phyloP scores from a whole-genome alignment of 2,797 vertebrate species.

The Catamblyrhynchus diadema region DNA sequence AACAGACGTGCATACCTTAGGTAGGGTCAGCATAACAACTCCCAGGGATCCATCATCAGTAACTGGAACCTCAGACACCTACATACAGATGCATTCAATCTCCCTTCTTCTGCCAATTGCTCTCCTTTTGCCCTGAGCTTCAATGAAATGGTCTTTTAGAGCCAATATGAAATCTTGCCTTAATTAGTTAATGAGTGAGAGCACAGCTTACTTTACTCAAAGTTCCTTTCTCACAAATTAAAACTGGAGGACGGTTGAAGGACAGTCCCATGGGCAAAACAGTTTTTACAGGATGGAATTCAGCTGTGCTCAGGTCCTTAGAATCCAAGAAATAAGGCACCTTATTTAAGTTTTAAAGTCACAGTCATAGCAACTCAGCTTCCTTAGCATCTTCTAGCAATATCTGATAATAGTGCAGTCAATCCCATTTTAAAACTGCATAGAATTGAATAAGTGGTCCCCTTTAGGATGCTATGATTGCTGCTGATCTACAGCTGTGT shows the following conservation, averaged over 20 bases:
- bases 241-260: not conserved
- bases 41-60: not conserved
- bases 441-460: not conserved
- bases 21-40: not conserved
- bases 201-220: not conserved
- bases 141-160: not conserved
- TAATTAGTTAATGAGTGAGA: not conserved
- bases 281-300: not conserved
- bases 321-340: not conserved
- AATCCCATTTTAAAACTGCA: not conserved
- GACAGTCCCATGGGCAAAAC: not conserved
- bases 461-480: not conserved
- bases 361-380: not conserved
- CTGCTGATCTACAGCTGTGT: not conserved
- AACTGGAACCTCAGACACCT: not conserved
- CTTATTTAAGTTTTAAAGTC: not conserved
- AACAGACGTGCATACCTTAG: not conserved
- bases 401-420: not conserved
- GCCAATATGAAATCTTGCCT: not conserved
- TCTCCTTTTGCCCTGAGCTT: not conserved
- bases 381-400: not conserved
- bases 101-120: not conserved
- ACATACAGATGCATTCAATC: not conserved
- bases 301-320: not conserved
- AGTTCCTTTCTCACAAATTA: not conserved